Conservation (phyloP, 2,888 invertebrate species). For the Octonoba sinensis region DNA sequence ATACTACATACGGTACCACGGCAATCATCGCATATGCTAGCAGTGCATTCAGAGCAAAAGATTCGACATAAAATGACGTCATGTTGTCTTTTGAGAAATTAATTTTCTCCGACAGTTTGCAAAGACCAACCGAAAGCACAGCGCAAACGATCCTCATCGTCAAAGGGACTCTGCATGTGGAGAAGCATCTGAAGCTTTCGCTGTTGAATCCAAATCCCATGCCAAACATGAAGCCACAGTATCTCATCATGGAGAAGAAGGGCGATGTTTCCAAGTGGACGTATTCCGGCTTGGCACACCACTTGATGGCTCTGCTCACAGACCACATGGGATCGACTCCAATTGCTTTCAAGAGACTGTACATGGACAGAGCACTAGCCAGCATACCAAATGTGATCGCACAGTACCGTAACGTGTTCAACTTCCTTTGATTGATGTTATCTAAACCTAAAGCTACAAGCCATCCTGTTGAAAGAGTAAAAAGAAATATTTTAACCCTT, state of each 20-base stretch:
- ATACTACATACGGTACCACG: conserved; percentile 59
- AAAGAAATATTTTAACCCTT: conserved; percentile 6
- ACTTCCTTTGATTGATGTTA: conserved; percentile 46
- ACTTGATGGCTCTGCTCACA: conserved; percentile 79
- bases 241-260: conserved; percentile 75
- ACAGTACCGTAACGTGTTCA: conserved; percentile 50
- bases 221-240: conserved; percentile 67
- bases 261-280: conserved; percentile 79
- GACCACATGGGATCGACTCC: conserved; percentile 79
- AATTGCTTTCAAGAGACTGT: conserved; percentile 57
- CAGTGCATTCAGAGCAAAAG: conserved; percentile 54
- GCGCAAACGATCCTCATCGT: conserved; percentile 58
- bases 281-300: conserved; percentile 77
- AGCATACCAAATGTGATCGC: conserved; percentile 64
- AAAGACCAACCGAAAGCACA: conserved; percentile 47
- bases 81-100: conserved; percentile 53
- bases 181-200: conserved; percentile 18
- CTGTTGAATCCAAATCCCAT: conserved; percentile 66
- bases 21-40: conserved; percentile 65
- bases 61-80: conserved; percentile 56
- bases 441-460: conserved; percentile 62
- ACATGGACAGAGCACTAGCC: conserved; percentile 63
- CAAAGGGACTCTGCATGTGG: conserved; percentile 31
- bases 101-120: conserved; percentile 62
- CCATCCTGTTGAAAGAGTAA: conserved; percentile 46